Conservation (phyloP, 1,140 invertebrate genomes). For the Metopolophium dirhodum region DNA sequence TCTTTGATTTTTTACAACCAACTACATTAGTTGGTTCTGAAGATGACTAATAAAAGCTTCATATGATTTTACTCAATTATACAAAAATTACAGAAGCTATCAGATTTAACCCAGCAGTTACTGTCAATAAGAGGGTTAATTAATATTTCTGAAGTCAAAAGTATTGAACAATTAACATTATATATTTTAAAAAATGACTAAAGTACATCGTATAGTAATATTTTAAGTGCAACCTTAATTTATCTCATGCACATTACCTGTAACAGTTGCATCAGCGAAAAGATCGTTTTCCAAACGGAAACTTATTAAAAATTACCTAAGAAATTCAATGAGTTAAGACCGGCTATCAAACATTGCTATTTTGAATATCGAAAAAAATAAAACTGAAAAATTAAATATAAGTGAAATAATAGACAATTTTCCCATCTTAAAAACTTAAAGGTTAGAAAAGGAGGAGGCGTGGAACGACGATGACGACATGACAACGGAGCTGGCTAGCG, state of each 20-base stretch:
- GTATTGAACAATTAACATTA: slow-evolving; percentile 7
- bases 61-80: slow-evolving; percentile 22
- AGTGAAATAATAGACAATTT: no score
- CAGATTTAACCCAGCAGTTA: neutral
- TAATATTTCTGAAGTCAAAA: no score
- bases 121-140: no score
- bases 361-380: no score
- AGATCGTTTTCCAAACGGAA: neutral
- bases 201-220: neutral
- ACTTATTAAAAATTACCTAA: no score
- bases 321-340: no score
- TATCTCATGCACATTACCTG: neutral
- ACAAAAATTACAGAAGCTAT: neutral
- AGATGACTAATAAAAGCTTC: neutral
- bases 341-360: no score
- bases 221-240: neutral
- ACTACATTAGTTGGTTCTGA: neutral
- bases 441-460: no score
- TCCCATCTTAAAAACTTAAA: no score
- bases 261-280: neutral
- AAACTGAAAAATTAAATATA: no score
- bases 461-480: no score
- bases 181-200: neutral
- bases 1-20: slow-evolving; percentile 30
- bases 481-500: no score